Base-by-base conservation (phyloP, 1,140 invertebrate species). In the Hydropsyche tenuis region DNA sequence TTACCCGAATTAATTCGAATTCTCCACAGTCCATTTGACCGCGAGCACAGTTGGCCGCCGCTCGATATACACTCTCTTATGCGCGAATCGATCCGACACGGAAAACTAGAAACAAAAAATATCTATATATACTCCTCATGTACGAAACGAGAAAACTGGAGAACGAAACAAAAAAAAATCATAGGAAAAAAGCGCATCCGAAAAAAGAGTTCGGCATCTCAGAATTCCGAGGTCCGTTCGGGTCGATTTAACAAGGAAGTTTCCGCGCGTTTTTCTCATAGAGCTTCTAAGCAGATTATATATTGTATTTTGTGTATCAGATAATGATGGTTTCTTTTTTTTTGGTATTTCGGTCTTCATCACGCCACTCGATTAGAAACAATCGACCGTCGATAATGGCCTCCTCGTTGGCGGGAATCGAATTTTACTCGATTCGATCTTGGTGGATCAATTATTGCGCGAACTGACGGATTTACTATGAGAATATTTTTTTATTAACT, bases 1-100 rank as follows among this genome's bases (percentile, higher is more conserved):
- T 63, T 37, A 37, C 60, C 48, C 46, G 42, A 69, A 69, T 69
- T 69, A 69, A 69, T 51, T 69, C 46, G 23, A 51, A 69, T 69
- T 69, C 45, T 69, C 23, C 45, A 69, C 66, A 53, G 43, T 45
- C 46, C 66, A 69, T 69, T 69, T 69, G 66, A 53, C 45, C 48
- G 42, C 45, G 66, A 69, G 48, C 66, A 46, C 66, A 53, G 66
- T 69, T 69, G 42, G 23, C 43, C 45, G 23, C 27, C 60, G 20
- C n/a, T 18, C 20, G 42, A 69, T 16, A n/a, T 37, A 37, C 30
- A 37, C n/a, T n/a, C n/a, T n/a, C n/a, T n/a, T n/a, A n/a, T n/a
- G 45, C 37, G 65, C 65, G 43, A 68, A 69, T 69, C 66, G 25
- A 69, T 69, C 42, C 45, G 66, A 53, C 22, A 51, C 25, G 23